These are phyloP conservation scores for Silurus glanis DNA, from an alignment of 2,113 vertebrate species.

Conservation along the genomic window DNA sequence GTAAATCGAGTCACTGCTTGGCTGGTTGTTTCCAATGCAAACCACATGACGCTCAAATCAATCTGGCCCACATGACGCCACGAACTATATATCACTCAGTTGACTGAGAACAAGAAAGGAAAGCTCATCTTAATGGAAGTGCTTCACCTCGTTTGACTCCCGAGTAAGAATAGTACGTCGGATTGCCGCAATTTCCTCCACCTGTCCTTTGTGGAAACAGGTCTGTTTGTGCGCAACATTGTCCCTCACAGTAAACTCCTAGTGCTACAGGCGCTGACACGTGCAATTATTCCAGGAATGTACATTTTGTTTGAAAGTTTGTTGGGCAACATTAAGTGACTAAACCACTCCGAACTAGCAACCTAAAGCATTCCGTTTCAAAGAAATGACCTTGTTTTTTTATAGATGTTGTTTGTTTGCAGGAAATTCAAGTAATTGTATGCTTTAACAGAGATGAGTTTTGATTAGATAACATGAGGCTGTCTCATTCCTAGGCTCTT, in stretches of 20 bases:
- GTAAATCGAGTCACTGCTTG: neutral
- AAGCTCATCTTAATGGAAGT: neutral
- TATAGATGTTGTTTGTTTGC: slow-evolving; percentile 5
- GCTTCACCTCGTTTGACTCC: slow-evolving; percentile 6
- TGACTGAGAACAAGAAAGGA: neutral
- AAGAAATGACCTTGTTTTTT: neutral
- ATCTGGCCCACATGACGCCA: neutral
- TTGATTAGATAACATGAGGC: neutral
- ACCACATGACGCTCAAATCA: neutral
- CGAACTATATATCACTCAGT: neutral
- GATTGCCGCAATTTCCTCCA: slow-evolving; percentile 17
- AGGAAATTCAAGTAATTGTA: slow-evolving; percentile 16
- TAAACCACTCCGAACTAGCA: slow-evolving; percentile 17
- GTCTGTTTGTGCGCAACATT: neutral
- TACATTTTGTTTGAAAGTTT: slow-evolving; percentile 35
- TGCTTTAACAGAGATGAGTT: neutral
- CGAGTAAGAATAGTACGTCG: neutral
- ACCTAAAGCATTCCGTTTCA: neutral
- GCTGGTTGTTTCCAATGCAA: neutral
- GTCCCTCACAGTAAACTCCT: slow-evolving; percentile 22
- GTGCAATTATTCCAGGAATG: slow-evolving; percentile 52
- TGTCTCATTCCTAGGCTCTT: too few relatives aligned
- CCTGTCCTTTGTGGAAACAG: slow-evolving; percentile 28
- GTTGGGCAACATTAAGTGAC: slow-evolving; percentile 12
- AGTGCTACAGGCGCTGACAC: slow-evolving; percentile 47